Evolutionary conservation across 2,113 vertebrate species (phyloP).

Genomic region (Ciconia stormi): DNA sequence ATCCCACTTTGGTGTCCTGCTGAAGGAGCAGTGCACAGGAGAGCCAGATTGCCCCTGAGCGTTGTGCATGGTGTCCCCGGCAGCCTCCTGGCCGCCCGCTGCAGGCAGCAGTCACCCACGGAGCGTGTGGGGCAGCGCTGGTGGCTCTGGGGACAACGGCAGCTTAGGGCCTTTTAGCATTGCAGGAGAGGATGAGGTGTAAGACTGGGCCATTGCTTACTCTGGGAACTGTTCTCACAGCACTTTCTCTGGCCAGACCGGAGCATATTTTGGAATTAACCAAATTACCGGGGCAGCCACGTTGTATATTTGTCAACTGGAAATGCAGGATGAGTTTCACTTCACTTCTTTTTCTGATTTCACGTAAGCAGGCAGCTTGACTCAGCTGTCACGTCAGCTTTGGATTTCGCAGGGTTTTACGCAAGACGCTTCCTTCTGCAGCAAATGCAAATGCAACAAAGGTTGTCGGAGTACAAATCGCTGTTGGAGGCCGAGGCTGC

Average conservation of each 20-base stretch:
- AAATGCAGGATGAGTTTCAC: not conserved
- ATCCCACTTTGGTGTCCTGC: not conserved
- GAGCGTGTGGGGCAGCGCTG: accelerated
- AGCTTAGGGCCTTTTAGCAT: accelerated
- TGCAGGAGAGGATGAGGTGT: not conserved
- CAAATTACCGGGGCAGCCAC: not conserved
- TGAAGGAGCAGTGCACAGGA: not conserved
- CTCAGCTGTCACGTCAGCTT: not conserved
- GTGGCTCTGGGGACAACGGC: not conserved
- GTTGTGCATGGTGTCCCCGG: accelerated
- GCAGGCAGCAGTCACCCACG: accelerated
- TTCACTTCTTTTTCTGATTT: not conserved
- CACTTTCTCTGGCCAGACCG: not conserved
- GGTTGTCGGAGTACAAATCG: not conserved
- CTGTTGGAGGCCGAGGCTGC: not conserved
- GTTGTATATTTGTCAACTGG: not conserved
- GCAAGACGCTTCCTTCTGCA: not conserved
- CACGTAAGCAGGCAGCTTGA: not conserved
- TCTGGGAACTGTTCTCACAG: not conserved
- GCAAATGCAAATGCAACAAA: not conserved
- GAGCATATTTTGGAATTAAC: not conserved
- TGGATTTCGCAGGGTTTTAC: not conserved
- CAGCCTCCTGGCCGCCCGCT: not conserved
- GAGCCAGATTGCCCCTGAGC: accelerated
- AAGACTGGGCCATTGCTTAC: not conserved